phyloP scores from a whole-genome alignment of 2,888 invertebrate genomes.

The Troilus luridus region DNA sequence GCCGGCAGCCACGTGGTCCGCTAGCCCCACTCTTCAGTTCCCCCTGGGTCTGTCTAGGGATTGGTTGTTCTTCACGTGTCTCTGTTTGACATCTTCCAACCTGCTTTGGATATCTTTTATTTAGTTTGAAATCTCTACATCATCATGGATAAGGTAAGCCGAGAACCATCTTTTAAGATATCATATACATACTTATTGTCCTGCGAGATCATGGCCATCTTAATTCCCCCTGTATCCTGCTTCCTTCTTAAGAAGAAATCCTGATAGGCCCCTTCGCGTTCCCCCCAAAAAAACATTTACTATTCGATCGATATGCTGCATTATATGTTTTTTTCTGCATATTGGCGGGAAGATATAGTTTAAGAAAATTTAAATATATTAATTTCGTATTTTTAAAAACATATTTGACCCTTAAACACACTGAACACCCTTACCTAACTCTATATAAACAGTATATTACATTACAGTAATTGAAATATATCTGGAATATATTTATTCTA shows the following conservation, averaged over 20 bases:
- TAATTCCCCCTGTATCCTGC: slow-evolving; percentile 18
- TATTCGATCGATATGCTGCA: neutral
- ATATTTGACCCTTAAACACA: neutral
- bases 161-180: neutral
- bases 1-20: neutral
- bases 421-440: neutral
- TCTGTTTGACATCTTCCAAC: neutral
- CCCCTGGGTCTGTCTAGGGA: neutral
- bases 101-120: neutral
- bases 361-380: neutral
- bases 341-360: neutral
- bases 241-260: slow-evolving; percentile 24
- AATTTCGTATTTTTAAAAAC: neutral
- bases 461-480: too few relatives aligned
- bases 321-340: neutral
- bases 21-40: neutral
- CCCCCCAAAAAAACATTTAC: slow-evolving; percentile 1
- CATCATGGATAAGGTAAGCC: slow-evolving; percentile 4
- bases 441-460: neutral
- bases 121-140: neutral
- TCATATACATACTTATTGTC: neutral
- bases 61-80: neutral
- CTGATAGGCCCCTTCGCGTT: neutral
- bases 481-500: too few relatives aligned
- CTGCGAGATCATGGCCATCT: neutral